Base-by-base conservation (phyloP, 2,113 vertebrate species). In the Danio rerio region DNA sequence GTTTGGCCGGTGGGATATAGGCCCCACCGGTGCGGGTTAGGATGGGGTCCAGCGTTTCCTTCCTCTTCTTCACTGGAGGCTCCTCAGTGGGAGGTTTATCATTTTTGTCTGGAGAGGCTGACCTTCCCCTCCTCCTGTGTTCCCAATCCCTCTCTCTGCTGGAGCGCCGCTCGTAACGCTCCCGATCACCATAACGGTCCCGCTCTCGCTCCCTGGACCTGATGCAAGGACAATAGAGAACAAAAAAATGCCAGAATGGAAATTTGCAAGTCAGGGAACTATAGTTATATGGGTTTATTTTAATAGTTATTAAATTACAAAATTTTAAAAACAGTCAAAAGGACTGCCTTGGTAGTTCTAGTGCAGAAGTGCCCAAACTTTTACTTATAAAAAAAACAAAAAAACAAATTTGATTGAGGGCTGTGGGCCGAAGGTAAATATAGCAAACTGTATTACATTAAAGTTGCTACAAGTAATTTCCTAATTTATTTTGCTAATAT, bases 1-100 rank as follows among this genome's bases (percentile, higher is more conserved):
- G 95, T 83, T 96, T 98, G 66, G 98, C 98, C 1, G 97, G 98
- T 0, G 98, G 98, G 86, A 99, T 99, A 84, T 99, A 99, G 0
- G 98, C 98, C 31, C 98, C 98, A 7, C 98, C 98, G 0, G 98
- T 99, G 50, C 96, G 95, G 15, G 96, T 99, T 58, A 99, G 94
- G 82, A 99, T 97, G 31, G 97, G 97, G 89, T 99, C 98, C 56
- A 97, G 42, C 42, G 96, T 96, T 81, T 98, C 97, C 75, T 98
- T 99, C 92, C 95, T 99, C 90, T 97, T 99, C 91, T 99, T 99
- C 0, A 92, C 79, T 0, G 93, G 53, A 0, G 94, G 92, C 84
- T 94, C 90, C 0, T 96, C 95, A 0, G 90, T 90, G 0, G 87
- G 89, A 58, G 80, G 75, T 13, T 93, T 63, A 0, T 93, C 93